These are phyloP conservation scores for Copidosoma floridanum DNA, from an alignment of 1,140 invertebrate genomes.

Conservation along the genomic window DNA sequence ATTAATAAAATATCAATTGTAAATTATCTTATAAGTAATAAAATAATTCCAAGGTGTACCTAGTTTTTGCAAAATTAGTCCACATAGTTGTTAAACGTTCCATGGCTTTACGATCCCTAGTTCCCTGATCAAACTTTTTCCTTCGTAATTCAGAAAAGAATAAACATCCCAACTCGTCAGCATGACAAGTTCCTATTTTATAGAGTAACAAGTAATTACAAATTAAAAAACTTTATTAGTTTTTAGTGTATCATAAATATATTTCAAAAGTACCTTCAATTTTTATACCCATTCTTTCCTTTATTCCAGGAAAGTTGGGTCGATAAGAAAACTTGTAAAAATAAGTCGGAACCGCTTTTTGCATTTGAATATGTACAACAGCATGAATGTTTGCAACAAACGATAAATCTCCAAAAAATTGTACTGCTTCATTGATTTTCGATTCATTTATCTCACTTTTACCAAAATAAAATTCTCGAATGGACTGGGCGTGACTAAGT, in stretches of 20 bases:
- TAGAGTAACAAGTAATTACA: constrained; percentile 1
- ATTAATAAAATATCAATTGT: not conserved
- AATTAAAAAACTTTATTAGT: not conserved
- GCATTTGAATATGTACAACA: constrained; percentile 44
- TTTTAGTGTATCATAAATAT: not conserved
- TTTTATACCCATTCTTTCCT: constrained; percentile 6
- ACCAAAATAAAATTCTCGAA: constrained; percentile 56
- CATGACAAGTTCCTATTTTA: constrained; percentile 38
- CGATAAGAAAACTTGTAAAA: constrained; percentile 53
- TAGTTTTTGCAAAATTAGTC: constrained; percentile 53
- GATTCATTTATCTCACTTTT: constrained; percentile 38
- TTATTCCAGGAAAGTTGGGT: constrained; percentile 16
- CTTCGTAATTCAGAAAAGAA: constrained; percentile 27
- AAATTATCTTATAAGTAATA: not conserved
- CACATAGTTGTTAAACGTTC: constrained; percentile 45
- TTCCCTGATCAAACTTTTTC: constrained; percentile 15
- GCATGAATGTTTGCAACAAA: constrained; percentile 47
- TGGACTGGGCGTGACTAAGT: constrained; percentile 40
- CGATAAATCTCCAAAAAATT: constrained; percentile 49
- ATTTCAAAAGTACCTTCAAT: constrained; percentile 26
- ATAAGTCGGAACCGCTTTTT: constrained; percentile 43
- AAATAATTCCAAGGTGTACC: constrained; percentile 31
- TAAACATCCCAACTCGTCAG: constrained; percentile 36
- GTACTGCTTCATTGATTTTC: constrained; percentile 37
- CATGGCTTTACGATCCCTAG: constrained; percentile 35